These are phyloP conservation scores for Geotrupes spiniger DNA, from an alignment of 2,888 invertebrate species.

Conservation along the genomic window DNA sequence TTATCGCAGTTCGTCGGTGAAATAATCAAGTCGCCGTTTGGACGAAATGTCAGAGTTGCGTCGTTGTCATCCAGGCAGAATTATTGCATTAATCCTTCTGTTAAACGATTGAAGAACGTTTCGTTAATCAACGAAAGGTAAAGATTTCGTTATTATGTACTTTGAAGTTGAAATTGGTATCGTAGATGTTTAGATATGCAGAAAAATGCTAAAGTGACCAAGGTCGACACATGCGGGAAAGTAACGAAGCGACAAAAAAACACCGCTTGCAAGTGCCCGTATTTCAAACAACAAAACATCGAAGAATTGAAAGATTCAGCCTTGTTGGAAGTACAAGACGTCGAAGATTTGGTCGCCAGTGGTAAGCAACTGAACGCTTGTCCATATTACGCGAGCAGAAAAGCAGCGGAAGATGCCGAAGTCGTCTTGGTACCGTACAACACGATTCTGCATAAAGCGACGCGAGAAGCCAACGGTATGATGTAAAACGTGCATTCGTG, in stretches of 20 bases:
- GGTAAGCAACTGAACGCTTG: slow-evolving; percentile 76
- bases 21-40: slow-evolving; percentile 78
- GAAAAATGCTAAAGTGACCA: slow-evolving; percentile 55
- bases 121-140: slow-evolving; percentile 86
- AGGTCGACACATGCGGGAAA: slow-evolving; percentile 60
- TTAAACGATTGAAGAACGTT: slow-evolving; percentile 68
- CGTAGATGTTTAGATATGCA: slow-evolving; percentile 77
- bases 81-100: slow-evolving; percentile 83
- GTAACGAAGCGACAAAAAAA: slow-evolving; percentile 62
- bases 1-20: slow-evolving; percentile 93
- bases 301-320: slow-evolving; percentile 63
- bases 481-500: neutral
- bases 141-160: slow-evolving; percentile 16
- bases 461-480: slow-evolving; percentile 67
- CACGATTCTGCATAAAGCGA: slow-evolving; percentile 73
- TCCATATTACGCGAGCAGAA: slow-evolving; percentile 89
- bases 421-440: slow-evolving; percentile 76
- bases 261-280: slow-evolving; percentile 63
- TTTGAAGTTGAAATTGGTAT: slow-evolving; percentile 1
- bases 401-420: slow-evolving; percentile 81
- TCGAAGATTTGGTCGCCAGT: slow-evolving; percentile 76
- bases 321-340: slow-evolving; percentile 73
- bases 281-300: slow-evolving; percentile 61
- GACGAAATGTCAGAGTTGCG: slow-evolving; percentile 67
- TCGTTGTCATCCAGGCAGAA: slow-evolving; percentile 89